A percentile compares a stretch with the other conserved stretches of the same genome.
Evolutionary conservation across 2,797 vertebrate species (phyloP).

Genomic region (Sebastes paucispinis): DNA sequence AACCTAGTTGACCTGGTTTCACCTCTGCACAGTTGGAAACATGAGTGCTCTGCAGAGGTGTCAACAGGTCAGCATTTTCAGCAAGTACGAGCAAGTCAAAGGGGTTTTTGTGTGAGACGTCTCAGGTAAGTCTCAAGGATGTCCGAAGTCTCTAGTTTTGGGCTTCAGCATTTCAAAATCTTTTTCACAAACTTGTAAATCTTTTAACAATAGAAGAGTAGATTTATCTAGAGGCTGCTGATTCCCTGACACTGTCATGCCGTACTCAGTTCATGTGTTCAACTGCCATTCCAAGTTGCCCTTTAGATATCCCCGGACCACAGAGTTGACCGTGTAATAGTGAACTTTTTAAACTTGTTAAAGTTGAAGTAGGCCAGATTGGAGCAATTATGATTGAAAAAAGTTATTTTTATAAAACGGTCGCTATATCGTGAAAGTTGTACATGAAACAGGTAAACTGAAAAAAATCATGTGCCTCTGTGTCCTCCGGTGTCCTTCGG

Average conservation of each 20-base stretch:
- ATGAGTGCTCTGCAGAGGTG: slow-evolving; percentile 67
- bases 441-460: too few relatives aligned
- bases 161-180: neutral
- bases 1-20: slow-evolving; percentile 57
- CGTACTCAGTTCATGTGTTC: neutral
- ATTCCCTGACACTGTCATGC: neutral
- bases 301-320: neutral
- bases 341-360: neutral
- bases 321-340: neutral
- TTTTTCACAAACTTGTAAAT: neutral
- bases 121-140: slow-evolving; percentile 29
- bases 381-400: too few relatives aligned
- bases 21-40: slow-evolving; percentile 66
- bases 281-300: neutral
- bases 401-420: too few relatives aligned
- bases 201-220: neutral
- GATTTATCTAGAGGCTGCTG: neutral
- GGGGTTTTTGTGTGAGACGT: slow-evolving; percentile 33
- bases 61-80: slow-evolving; percentile 61
- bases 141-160: neutral
- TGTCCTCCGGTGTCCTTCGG: too few relatives aligned
- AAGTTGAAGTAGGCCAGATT: too few relatives aligned
- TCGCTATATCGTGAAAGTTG: too few relatives aligned
- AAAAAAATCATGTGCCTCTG: too few relatives aligned
- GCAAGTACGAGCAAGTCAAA: slow-evolving; percentile 48